Base-by-base conservation (phyloP, 2,888 invertebrate genomes). In the Watsonalla cultraria region DNA sequence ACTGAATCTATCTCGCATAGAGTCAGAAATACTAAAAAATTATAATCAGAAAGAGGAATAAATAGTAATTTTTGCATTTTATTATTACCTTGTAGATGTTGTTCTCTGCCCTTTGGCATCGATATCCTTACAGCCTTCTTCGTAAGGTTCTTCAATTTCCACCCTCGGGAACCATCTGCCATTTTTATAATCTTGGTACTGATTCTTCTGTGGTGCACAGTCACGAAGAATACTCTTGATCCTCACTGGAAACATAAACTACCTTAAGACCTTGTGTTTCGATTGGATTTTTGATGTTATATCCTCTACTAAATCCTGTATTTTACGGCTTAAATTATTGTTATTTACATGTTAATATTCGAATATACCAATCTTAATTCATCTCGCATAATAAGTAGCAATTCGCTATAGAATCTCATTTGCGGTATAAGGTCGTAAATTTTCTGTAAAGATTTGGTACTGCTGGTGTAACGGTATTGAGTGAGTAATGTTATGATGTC, bases 121-220 rank as follows among this genome's bases (percentile, higher is more conserved):
- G 7, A 92, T 87, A 52, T 86, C 83, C 54, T 90, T 83, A 74
- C 96, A 96, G 8, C 95, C 96, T 70, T 94, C 94, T 54, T 87
- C 72, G 74, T 96, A 96, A 0, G 95, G 94, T 71, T 94, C 94
- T 62, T 94, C 91, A 42, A 96, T 91, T 62, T 92, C 90, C 59
- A 93, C 92, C 71, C 92, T 92, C 47, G 91, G 87, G 46, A 92
- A 87, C 96, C 96, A 96, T 62, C 83, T 84, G 11, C 93, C 92
- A 58, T 93, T 83, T 61, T 92, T 91, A 70, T 92, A 94, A 52
- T 91, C 91, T 72, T 93, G 93, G 68, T 91, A 91, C 47, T 92
- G 92, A 68, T 94, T 89, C 74, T 93, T 94, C 80, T 96, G 96
- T 5, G 92, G 87, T 0, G 96, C 95, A 75, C 96, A 96, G 65